phyloP scores from a whole-genome alignment of 2,888 invertebrate species.

The Agrotis clavis region DNA sequence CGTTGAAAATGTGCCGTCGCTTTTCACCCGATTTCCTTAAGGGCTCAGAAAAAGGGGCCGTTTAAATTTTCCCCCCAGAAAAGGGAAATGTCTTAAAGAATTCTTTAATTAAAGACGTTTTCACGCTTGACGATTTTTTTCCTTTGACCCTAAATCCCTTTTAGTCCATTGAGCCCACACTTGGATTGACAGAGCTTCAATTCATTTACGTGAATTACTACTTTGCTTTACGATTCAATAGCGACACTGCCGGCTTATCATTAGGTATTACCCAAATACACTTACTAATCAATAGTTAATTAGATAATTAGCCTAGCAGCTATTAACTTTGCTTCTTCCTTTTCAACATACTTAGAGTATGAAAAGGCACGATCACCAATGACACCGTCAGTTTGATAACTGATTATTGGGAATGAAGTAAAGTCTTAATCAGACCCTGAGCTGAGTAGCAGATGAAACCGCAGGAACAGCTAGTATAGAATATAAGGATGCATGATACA shows the following conservation, averaged over 20 bases:
- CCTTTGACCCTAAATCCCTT: slow-evolving; percentile 50
- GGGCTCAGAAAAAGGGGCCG: slow-evolving; percentile 27
- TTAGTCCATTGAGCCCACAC: slow-evolving; percentile 26
- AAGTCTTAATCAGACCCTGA: no score
- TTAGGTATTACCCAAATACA: background rate
- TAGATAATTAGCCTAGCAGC: background rate
- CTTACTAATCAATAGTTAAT: background rate
- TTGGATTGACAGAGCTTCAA: slow-evolving; percentile 16
- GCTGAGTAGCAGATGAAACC: no score
- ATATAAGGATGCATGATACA: no score
- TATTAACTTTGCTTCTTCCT: background rate
- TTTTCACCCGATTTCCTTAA: slow-evolving; percentile 56
- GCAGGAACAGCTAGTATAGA: no score
- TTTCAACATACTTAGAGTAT: background rate
- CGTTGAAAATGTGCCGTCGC: slow-evolving; percentile 21
- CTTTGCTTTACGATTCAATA: background rate
- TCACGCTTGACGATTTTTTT: slow-evolving; percentile 50
- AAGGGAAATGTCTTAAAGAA: slow-evolving; percentile 42
- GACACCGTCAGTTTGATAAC: background rate
- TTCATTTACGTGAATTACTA: slow-evolving; percentile 18
- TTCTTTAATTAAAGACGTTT: slow-evolving; percentile 62
- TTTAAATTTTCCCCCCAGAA: slow-evolving; percentile 47
- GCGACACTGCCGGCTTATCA: background rate
- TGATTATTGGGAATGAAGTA: no score
- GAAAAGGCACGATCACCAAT: background rate